phyloP scores from a whole-genome alignment of 2,888 invertebrate genomes.

The Drosophila paracracens region DNA sequence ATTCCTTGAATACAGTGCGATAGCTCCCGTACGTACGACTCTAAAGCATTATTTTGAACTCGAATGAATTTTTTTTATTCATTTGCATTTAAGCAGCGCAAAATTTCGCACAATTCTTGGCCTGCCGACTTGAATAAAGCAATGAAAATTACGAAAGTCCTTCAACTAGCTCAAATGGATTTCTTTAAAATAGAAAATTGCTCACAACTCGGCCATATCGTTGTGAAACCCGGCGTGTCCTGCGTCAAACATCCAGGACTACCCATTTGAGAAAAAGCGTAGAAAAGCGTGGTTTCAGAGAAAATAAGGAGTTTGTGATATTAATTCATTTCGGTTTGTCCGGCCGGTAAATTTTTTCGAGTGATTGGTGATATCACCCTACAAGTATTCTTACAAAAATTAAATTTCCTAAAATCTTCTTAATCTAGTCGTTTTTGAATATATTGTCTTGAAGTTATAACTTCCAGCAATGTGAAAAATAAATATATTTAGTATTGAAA shows the following conservation, averaged over 20 bases:
- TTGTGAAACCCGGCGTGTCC: background rate
- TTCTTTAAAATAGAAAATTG: background rate
- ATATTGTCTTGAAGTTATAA: background rate
- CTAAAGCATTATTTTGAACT: background rate
- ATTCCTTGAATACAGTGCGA: background rate
- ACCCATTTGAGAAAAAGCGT: background rate
- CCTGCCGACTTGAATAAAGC: background rate
- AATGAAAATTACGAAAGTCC: background rate
- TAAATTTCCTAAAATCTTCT: background rate
- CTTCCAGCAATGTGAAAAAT: background rate
- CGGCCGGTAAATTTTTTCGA: background rate
- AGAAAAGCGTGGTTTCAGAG: background rate
- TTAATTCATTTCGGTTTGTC: background rate
- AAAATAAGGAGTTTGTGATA: background rate
- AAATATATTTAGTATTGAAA: constrained; percentile 45
- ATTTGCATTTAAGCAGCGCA: background rate
- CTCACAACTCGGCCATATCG: fast-evolving
- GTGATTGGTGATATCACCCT: background rate
- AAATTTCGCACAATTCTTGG: background rate
- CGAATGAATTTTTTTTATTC: background rate
- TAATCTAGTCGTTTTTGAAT: constrained; percentile 28
- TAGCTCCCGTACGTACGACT: background rate
- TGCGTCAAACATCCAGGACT: background rate
- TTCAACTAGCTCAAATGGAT: background rate
- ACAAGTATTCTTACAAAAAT: fast-evolving